Evolutionary conservation across 2,113 vertebrate species (phyloP), one percentile per base, ranked within the genome.

Genomic region (Aythya baeri): DNA sequence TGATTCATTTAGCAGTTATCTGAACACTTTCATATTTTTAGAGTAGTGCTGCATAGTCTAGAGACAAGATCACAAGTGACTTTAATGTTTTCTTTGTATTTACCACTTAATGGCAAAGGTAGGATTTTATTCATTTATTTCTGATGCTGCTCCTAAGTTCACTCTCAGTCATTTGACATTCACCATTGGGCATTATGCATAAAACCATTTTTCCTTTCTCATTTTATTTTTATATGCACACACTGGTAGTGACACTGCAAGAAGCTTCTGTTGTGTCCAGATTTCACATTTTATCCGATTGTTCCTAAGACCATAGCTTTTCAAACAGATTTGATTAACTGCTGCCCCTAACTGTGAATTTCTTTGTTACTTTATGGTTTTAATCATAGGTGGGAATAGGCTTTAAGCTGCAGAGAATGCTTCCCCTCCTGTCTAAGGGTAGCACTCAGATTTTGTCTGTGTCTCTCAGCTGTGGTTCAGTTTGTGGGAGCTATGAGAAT

Each of bases 161-260:
- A 25, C 55, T 22, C 29, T 65, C 58, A 50, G 34, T n/a, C 8
- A 1, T 77, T 79, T 95, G 62, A 34, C 80, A 84, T 22, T 52
- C 41, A 52, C 3, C 52, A 7, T 8, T 38, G 25, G 44, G 23
- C 7, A 1, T 52, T 78, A 9, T 26, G 8, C 27, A 43, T 15
- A 32, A 38, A 86, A 23, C 22, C 46, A 4, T 63, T 78, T 52
- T 81, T n/a, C 29, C 55, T 44, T 59, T 75, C 38, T 75, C 11
- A 31, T 80, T 73, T 32, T 16, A 0, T 22, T 50, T 62, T 68
- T 68, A 0, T 22, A 67, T 38, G 43, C n/a, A 6, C 25, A 23
- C 12, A 20, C 12, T 17, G 44, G 7, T 6, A 46, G 34, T 25
- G 78, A 18, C 0, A 14, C 6, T 46, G 32, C 50, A 50, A 67